Evolutionary conservation across 1,140 invertebrate genomes (phyloP).

Genomic region (Elymnias hypermnestra): DNA sequence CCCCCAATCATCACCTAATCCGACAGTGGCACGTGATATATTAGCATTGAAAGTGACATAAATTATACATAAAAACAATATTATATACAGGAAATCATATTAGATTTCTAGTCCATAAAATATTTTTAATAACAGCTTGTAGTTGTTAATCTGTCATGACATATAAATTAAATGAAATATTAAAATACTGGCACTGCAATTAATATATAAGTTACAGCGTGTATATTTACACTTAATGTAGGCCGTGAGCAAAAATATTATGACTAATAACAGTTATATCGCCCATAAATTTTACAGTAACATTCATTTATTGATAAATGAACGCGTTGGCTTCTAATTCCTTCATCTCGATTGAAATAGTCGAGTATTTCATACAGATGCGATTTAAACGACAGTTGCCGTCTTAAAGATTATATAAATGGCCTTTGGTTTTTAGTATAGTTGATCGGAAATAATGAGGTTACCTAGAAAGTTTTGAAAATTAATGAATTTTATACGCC

Average conservation of each 20-base stretch:
- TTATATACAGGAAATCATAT: too few relatives aligned
- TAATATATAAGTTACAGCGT: not conserved
- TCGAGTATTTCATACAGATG: constrained; percentile 15
- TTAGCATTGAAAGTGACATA: too few relatives aligned
- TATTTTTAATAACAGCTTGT: too few relatives aligned
- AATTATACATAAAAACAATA: too few relatives aligned
- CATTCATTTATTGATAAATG: constrained; percentile 4
- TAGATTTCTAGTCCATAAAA: too few relatives aligned
- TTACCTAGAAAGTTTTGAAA: too few relatives aligned
- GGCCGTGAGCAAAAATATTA: constrained; percentile 1
- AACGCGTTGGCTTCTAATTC: constrained; percentile 6
- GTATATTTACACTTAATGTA: constrained; percentile 1
- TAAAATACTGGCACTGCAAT: not conserved
- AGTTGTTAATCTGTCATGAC: too few relatives aligned
- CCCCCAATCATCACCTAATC: too few relatives aligned
- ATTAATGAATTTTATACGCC: too few relatives aligned
- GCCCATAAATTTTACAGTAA: not conserved
- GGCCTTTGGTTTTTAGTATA: too few relatives aligned
- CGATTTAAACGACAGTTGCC: constrained; percentile 19
- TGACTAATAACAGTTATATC: constrained; percentile 1
- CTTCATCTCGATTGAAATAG: not conserved
- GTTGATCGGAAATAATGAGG: too few relatives aligned
- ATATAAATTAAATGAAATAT: not conserved
- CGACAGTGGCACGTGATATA: too few relatives aligned
- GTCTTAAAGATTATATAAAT: constrained; percentile 20